Evolutionary conservation across 2,113 vertebrate genomes (phyloP), one percentile per base, ranked within the genome.

Genomic region (Triplophysa rosa): DNA sequence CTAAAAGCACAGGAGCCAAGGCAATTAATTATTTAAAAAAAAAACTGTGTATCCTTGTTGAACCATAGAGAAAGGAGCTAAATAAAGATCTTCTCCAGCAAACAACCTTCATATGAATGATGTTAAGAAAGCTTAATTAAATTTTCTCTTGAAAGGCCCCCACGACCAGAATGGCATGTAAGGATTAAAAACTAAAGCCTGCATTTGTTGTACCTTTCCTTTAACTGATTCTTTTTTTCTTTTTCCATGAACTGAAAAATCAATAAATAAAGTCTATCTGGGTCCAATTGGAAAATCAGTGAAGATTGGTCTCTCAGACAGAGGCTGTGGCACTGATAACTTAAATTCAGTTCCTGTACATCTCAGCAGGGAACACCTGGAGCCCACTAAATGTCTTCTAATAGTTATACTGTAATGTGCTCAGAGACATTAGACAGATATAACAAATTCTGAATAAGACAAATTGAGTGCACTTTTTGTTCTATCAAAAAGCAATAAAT

Each of bases 261-360:
- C 17, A 72, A 42, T 42, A 9, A 24, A 5, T 2, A 8, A 61
- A 61, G 33, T 73, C n/a, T 24, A 8, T 47, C 37, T 21, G 17
- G 52, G 29, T 21, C 26, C 52, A 12, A 71, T 71, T 62, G 61
- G 12, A 61, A 61, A 73, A 74, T 62, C 40, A 74, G 14, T 45
- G 14, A 63, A 63, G 23, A 74, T 74, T 74, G 72, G 37, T 63
- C 40, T 63, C 56, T 63, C 33, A 24, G 58, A 63, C 42, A 56
- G 56, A 73, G 21, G 9, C 23, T 58, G 71, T 47, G 16, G 72
- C 40, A 63, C 71, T 74, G 40, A 74, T 74, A 74, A 63, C 58
- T 26, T 63, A 74, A 63, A 3, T 74, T 74, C 23, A 47, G n/a
- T 45, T 73, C 40, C 58, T 23, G 19, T 56, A 62, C 14, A 47